phyloP scores from a whole-genome alignment of 2,797 vertebrate genomes.

The Rhinatrema bivittatum region DNA sequence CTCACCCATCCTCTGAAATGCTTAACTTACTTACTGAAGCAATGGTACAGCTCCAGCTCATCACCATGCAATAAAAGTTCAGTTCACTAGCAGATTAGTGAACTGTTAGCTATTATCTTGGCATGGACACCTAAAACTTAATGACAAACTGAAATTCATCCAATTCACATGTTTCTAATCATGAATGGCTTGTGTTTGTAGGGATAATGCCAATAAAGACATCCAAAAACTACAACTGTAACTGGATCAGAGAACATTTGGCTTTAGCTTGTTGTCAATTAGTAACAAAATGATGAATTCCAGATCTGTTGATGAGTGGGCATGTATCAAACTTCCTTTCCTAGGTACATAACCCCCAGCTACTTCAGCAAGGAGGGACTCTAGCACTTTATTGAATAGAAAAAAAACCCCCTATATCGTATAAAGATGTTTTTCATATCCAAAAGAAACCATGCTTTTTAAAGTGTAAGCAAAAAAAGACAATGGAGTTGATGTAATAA shows the following conservation, averaged over 20 bases:
- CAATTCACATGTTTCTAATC: conserved; percentile 46
- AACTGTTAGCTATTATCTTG: conserved; percentile 23
- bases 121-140: conserved; percentile 31
- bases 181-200: conserved; percentile 46
- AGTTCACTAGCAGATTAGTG: conserved; percentile 20
- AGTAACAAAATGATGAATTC: conserved; percentile 38
- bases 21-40: too few species aligned
- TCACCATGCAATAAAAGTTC: conserved; percentile 15
- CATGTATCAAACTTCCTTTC: too few species aligned
- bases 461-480: too few species aligned
- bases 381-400: too few species aligned
- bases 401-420: too few species aligned
- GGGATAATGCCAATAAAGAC: conserved; percentile 44
- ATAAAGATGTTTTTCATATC: too few species aligned
- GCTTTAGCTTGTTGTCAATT: conserved; percentile 41
- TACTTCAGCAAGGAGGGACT: too few species aligned
- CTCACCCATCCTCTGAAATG: too few species aligned
- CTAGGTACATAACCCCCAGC: too few species aligned
- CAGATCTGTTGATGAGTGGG: too few species aligned
- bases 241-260: conserved; percentile 37
- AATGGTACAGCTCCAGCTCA: conserved; percentile 6
- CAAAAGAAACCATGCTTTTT: too few species aligned
- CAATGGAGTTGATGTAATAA: too few species aligned
- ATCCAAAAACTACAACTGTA: conserved; percentile 46
- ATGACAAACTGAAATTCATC: conserved; percentile 37